phyloP scores from a whole-genome alignment of 53 echinoderm and acorn worm species.

The Hippasteria phrygiana region DNA sequence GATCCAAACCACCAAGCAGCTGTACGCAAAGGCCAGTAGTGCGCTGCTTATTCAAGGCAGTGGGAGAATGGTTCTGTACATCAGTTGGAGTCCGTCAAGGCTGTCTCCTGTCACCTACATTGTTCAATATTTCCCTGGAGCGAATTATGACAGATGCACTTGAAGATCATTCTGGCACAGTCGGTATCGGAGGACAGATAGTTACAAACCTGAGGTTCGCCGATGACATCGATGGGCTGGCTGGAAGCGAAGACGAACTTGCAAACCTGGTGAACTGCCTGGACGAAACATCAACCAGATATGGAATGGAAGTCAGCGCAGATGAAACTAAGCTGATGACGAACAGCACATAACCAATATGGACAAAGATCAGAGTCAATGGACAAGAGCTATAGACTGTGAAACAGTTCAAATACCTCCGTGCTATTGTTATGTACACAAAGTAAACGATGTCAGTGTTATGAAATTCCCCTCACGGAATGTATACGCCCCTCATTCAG shows the following conservation, averaged over 20 bases:
- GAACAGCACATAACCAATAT: not conserved
- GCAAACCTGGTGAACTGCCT: constrained; percentile 53
- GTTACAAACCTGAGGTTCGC: constrained; percentile 50
- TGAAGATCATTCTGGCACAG: constrained; percentile 44
- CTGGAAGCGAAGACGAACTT: constrained; percentile 56
- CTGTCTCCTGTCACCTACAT: constrained; percentile 49
- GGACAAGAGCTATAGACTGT: constrained; percentile 8
- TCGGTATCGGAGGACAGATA: constrained; percentile 28
- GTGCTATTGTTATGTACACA: not conserved
- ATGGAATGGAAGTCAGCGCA: constrained; percentile 52
- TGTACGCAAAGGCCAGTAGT: constrained; percentile 52
- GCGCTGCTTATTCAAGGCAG: constrained; percentile 37
- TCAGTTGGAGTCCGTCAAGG: constrained; percentile 63
- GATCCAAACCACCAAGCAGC: constrained; percentile 47
- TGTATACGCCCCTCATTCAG: too few relatives aligned
- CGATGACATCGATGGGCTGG: constrained; percentile 42
- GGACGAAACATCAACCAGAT: constrained; percentile 26
- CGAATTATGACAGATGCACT: constrained; percentile 66
- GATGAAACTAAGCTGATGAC: constrained; percentile 63
- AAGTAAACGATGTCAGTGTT: too few relatives aligned
- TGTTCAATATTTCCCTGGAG: constrained; percentile 72
- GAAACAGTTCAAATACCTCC: constrained; percentile 25
- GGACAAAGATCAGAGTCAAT: constrained; percentile 2
- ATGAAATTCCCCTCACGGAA: too few relatives aligned
- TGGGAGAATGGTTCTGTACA: constrained; percentile 63